These are phyloP conservation scores for Tetheella fluctuosa DNA, from an alignment of 2,888 invertebrate genomes.

Conservation along the genomic window DNA sequence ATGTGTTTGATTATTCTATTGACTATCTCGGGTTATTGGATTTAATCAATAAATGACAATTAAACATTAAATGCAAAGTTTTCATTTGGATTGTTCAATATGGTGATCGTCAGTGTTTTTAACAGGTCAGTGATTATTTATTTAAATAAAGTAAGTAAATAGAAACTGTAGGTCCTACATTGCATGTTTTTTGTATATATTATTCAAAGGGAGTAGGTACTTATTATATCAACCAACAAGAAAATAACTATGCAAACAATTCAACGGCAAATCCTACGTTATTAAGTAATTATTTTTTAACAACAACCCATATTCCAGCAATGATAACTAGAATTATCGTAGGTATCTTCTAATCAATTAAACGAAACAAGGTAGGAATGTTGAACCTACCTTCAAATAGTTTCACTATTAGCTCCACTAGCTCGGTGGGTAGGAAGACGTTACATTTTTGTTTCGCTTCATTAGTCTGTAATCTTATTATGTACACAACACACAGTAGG, in stretches of 20 bases:
- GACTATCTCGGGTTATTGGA: conserved; percentile 58
- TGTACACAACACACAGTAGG: conserved; percentile 23
- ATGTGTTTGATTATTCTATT: conserved; percentile 55
- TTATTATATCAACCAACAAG: too few species aligned
- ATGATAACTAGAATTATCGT: too few species aligned
- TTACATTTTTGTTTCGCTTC: conserved; percentile 41
- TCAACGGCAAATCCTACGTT: too few species aligned
- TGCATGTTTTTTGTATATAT: too few species aligned
- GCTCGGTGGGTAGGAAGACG: conserved; percentile 29
- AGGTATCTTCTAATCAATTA: background rate
- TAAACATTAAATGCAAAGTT: conserved; percentile 38
- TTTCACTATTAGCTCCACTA: conserved; percentile 15
- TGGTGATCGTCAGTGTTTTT: conserved; percentile 82
- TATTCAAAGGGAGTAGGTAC: too few species aligned
- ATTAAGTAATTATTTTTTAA: too few species aligned
- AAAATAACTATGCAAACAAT: too few species aligned
- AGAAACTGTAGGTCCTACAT: too few species aligned
- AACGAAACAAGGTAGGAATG: conserved; percentile 5
- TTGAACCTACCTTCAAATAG: conserved; percentile 15
- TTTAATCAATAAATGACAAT: conserved; percentile 48
- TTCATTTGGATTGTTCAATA: conserved; percentile 75
- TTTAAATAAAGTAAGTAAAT: too few species aligned
- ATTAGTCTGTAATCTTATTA: conserved; percentile 45
- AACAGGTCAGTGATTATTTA: conserved; percentile 69
- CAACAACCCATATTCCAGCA: too few species aligned